These are phyloP conservation scores for Caenorhabditis sulstoni DNA, from an alignment of 2,888 invertebrate genomes.

Conservation along the genomic window DNA sequence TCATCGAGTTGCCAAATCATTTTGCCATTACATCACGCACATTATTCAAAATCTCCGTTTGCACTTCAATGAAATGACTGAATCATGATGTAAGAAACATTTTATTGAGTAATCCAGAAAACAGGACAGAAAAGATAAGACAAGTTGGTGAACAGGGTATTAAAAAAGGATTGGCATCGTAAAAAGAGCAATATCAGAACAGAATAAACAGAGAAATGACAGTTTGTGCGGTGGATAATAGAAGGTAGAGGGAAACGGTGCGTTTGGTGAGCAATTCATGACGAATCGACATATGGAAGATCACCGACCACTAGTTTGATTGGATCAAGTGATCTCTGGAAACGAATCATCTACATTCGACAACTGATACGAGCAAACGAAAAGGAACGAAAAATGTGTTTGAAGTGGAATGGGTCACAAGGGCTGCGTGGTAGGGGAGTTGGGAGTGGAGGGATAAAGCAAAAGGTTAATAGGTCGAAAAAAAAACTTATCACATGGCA, in stretches of 20 bases:
- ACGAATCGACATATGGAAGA: conserved; percentile 76
- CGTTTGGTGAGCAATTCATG: conserved; percentile 47
- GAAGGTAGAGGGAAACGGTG: conserved; percentile 1
- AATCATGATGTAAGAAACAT: background rate
- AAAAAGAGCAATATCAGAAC: background rate
- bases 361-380: conserved; percentile 34
- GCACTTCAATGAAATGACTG: background rate
- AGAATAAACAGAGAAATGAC: conserved; percentile 25
- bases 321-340: conserved; percentile 74
- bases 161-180: background rate
- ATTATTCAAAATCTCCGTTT: conserved; percentile 3
- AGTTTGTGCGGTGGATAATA: conserved; percentile 3
- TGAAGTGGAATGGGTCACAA: conserved; percentile 30
- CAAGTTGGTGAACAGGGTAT: background rate
- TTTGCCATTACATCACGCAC: conserved; percentile 31
- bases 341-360: conserved; percentile 33
- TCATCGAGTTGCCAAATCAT: conserved; percentile 51
- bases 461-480: conserved; percentile 10
- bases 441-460: background rate
- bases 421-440: background rate
- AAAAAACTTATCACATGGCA: conserved; percentile 45
- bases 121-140: background rate
- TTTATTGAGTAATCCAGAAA: background rate
- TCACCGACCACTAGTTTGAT: conserved; percentile 77
- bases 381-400: conserved; percentile 19